Conservation (phyloP, 1,140 invertebrate species). For the Scaptomyza montana region DNA sequence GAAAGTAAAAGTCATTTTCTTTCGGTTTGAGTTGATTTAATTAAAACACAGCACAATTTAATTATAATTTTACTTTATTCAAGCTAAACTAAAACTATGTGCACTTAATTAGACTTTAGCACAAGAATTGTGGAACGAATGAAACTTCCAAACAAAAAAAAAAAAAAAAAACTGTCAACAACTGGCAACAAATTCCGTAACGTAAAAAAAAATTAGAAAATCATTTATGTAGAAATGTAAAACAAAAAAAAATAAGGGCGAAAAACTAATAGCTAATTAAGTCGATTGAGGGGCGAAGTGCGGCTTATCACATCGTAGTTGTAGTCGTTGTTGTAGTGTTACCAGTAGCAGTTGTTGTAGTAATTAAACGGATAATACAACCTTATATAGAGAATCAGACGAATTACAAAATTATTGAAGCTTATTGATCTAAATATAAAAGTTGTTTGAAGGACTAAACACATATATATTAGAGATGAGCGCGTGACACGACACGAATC, state of each 20-base stretch:
- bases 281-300: constrained; percentile 22
- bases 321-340: constrained; percentile 21
- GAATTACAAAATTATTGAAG: constrained; percentile 57
- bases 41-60: constrained; percentile 53
- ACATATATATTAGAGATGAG: neutral
- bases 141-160: neutral
- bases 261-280: constrained; percentile 54
- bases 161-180: constrained; percentile 35
- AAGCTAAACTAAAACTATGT: constrained; percentile 58
- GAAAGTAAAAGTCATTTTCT: constrained; percentile 4
- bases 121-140: constrained; percentile 53
- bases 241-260: neutral
- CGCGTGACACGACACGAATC: neutral
- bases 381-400: constrained; percentile 76
- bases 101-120: constrained; percentile 58
- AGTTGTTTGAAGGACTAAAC: neutral
- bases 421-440: neutral
- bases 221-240: neutral
- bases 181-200: constrained; percentile 38
- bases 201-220: neutral
- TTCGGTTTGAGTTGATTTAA: constrained; percentile 21
- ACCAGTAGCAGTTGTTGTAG: constrained; percentile 83
- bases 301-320: constrained; percentile 38
- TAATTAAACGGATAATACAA: constrained; percentile 84
- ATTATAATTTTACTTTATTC: constrained; percentile 52